Evolutionary conservation across 2,888 invertebrate genomes (phyloP).

Genomic region (Synergus japonicus): DNA sequence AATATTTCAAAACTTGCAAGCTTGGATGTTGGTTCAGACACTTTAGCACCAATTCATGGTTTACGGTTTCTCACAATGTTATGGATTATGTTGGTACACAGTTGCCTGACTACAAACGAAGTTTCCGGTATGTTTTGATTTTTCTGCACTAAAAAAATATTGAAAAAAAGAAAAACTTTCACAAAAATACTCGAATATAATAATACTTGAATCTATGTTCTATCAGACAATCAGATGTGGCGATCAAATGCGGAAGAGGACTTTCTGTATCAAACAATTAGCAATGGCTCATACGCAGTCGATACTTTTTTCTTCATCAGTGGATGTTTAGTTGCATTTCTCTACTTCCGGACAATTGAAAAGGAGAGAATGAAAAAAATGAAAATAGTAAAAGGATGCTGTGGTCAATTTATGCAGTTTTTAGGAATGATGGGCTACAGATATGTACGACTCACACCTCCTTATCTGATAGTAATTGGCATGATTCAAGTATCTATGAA

Average conservation of each 20-base stretch:
- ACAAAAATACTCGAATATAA: not conserved
- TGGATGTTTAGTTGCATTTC: slow-evolving; percentile 85
- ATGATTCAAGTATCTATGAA: slow-evolving; percentile 85
- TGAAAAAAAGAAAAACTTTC: not conserved
- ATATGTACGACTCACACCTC: slow-evolving; percentile 85
- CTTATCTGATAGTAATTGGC: slow-evolving; percentile 88
- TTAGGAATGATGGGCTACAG: slow-evolving; percentile 77
- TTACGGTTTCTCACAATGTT: slow-evolving; percentile 82
- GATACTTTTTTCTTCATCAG: slow-evolving; percentile 84
- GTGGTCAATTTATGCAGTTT: slow-evolving; percentile 78
- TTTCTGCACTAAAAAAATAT: not conserved
- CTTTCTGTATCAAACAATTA: slow-evolving; percentile 79
- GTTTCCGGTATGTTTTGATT: slow-evolving; percentile 62
- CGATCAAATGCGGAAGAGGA: slow-evolving; percentile 75
- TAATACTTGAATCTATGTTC: slow-evolving; percentile 40
- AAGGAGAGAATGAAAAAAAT: slow-evolving; percentile 78
- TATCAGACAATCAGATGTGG: slow-evolving; percentile 79
- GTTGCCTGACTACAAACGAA: slow-evolving; percentile 67
- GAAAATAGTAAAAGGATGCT: slow-evolving; percentile 75
- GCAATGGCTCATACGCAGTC: slow-evolving; percentile 80
- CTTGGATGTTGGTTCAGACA: slow-evolving; percentile 77
- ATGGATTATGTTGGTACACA: slow-evolving; percentile 80
- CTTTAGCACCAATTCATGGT: slow-evolving; percentile 81
- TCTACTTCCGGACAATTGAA: slow-evolving; percentile 83
- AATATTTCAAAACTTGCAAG: slow-evolving; percentile 68